Evolutionary conservation across 2,113 vertebrate species (phyloP).

Genomic region (Phycodurus eques): DNA sequence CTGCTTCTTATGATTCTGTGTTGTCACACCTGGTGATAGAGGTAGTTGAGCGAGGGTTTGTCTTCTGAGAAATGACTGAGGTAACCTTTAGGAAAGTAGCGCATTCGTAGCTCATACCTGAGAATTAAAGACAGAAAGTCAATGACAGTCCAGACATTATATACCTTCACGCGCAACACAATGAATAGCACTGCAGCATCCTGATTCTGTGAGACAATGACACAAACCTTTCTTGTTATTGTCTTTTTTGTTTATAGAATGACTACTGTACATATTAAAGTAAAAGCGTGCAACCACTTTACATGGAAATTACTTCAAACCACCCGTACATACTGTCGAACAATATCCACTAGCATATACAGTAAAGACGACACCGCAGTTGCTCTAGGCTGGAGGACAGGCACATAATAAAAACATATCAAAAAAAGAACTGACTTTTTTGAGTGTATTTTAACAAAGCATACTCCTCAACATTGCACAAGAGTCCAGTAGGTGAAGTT

Average conservation of each 20-base stretch:
- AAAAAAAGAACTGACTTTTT: neutral
- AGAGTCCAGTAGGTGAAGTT: neutral
- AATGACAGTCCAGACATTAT: neutral
- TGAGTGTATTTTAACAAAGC: neutral
- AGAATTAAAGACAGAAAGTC: slow-evolving; percentile 16
- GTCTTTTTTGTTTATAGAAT: slow-evolving; percentile 2
- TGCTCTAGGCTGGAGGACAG: neutral
- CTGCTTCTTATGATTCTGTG: neutral
- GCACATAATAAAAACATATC: neutral
- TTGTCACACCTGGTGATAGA: slow-evolving; percentile 93
- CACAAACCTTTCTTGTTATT: neutral
- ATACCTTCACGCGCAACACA: neutral
- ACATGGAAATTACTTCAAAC: neutral
- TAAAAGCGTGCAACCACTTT: neutral
- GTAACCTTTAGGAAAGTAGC: slow-evolving; percentile 97
- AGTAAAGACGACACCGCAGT: neutral
- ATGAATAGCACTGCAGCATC: neutral
- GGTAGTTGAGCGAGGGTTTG: slow-evolving; percentile 96
- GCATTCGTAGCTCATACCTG: slow-evolving; percentile 95
- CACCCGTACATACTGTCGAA: neutral
- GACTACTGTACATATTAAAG: slow-evolving; percentile 14
- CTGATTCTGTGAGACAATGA: neutral
- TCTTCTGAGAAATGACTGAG: slow-evolving; percentile 96
- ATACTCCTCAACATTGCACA: neutral
- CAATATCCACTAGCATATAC: neutral